These are phyloP conservation scores for Tillus elongatus DNA, from an alignment of 2,888 invertebrate species.

Conservation along the genomic window DNA sequence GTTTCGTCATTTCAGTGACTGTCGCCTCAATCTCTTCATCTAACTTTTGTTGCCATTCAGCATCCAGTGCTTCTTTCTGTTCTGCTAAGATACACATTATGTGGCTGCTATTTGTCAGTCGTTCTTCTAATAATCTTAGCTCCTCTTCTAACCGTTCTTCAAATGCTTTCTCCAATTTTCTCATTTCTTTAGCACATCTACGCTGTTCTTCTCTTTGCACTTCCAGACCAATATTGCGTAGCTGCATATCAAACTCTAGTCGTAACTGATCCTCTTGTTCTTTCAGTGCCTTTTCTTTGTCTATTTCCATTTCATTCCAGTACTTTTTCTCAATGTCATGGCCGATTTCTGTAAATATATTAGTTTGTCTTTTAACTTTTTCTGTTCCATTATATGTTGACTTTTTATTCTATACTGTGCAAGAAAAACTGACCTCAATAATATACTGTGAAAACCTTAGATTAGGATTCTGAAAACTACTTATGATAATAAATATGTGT, in stretches of 20 bases:
- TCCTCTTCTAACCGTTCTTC: constrained; percentile 18
- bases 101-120: not conserved
- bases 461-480: not conserved
- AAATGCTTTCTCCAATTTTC: constrained; percentile 17
- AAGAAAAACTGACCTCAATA: too few species aligned
- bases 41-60: constrained; percentile 26
- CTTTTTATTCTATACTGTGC: too few species aligned
- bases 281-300: constrained; percentile 29
- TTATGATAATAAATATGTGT: constrained; percentile 1
- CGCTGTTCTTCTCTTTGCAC: constrained; percentile 22
- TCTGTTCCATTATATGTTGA: too few species aligned
- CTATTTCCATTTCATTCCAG: constrained; percentile 29
- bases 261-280: constrained; percentile 24
- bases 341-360: constrained; percentile 31
- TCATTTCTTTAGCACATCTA: constrained; percentile 13
- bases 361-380: too few species aligned
- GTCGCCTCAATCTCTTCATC: constrained; percentile 27
- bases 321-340: constrained; percentile 31
- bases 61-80: constrained; percentile 14
- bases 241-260: not conserved
- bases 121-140: constrained; percentile 17
- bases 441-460: too few species aligned
- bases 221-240: constrained; percentile 10
- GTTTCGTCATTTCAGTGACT: constrained; percentile 26
- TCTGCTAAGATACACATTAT: not conserved